These are phyloP conservation scores for Gonatopus flavifemur DNA, from an alignment of 1,140 invertebrate genomes.

Conservation along the genomic window DNA sequence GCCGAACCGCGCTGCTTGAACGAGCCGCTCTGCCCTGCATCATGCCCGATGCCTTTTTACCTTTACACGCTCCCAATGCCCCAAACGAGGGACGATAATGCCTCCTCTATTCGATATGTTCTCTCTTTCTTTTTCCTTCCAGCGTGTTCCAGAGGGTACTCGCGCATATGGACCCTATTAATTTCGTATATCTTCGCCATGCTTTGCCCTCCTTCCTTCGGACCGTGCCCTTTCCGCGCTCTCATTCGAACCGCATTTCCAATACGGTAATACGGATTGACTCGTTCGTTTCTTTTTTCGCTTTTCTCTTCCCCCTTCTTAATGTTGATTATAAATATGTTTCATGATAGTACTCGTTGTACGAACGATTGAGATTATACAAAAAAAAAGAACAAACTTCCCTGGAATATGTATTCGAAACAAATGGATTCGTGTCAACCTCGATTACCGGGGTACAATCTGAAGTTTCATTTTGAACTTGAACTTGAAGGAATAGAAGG, in stretches of 20 bases:
- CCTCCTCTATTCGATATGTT: conserved; percentile 31
- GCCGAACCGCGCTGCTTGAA: conserved; percentile 41
- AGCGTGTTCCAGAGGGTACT: no score
- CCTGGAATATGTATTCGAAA: no score
- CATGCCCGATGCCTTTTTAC: no score
- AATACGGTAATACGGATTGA: conserved; percentile 32
- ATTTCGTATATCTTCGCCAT: conserved; percentile 37
- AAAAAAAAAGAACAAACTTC: no score
- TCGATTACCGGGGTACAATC: no score
- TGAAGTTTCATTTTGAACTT: no score
- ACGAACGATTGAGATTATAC: no score
- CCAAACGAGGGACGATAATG: conserved; percentile 53
- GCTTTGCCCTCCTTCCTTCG: not conserved
- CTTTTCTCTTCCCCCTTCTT: no score
- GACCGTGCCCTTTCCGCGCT: conserved; percentile 21
- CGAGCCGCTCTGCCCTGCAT: conserved; percentile 52
- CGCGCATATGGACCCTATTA: conserved; percentile 55
- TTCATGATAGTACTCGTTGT: no score
- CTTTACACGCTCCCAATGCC: conserved; percentile 54
- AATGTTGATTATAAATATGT: no score
- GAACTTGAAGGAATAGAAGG: no score
- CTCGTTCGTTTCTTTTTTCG: conserved; percentile 36
- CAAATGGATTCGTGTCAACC: no score
- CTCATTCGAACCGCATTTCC: conserved; percentile 28
- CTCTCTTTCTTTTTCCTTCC: conserved; percentile 18